Base-by-base conservation (phyloP, 92 coral and sea anemone genomes). In the Zoanthus gigantus region DNA sequence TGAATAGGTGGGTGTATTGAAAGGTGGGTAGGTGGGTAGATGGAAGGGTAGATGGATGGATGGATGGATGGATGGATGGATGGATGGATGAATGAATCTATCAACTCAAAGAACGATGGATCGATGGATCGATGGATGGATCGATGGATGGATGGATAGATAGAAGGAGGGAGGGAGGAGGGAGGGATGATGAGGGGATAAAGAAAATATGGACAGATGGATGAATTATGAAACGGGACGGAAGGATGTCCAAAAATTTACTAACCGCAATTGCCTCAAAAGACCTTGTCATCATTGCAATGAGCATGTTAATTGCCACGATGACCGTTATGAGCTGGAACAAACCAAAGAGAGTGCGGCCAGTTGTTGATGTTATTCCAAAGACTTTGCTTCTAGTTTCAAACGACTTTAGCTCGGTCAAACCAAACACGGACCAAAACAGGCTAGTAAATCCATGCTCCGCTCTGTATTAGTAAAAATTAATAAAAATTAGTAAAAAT, bases 241-340 rank as follows among this genome's bases (percentile, higher is more conserved):
- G 75, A 45, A 44, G 23, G 31, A 16, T 34, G 12, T 32, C 12
- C 58, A 32, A 23, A 73, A 7, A 54, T 7, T 32, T 10, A 18
- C 94, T 87, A 86, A 96, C 97, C 89, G 93, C 91, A 56, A 94
- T 96, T 32, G 74, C 86, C 42, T 96, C 97, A 72, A 87, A 96
- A 0, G 98, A 92, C 67, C 90, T 88, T 47, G 93, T 91, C 98
- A 96, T 94, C 97, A 96, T 96, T 0, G 98, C 97, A 69, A 94
- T 96, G 65, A 96, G 89, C 98, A 96, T 96, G 60, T 96, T 96
- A 29, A 96, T 79, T 4, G 94, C 97, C 28, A 96, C 94, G 45
- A 96, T 89, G 23, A 92, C 94, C 9, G 95, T 94, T 14, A 94
- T 85, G 52, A 96, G 91, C 56, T 93, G 95, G 75, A 88, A 96